A percentile compares a stretch with the other conserved stretches of the same genome.
Conservation (phyloP, 2,888 invertebrate genomes). For the Acrocera orbiculus region DNA sequence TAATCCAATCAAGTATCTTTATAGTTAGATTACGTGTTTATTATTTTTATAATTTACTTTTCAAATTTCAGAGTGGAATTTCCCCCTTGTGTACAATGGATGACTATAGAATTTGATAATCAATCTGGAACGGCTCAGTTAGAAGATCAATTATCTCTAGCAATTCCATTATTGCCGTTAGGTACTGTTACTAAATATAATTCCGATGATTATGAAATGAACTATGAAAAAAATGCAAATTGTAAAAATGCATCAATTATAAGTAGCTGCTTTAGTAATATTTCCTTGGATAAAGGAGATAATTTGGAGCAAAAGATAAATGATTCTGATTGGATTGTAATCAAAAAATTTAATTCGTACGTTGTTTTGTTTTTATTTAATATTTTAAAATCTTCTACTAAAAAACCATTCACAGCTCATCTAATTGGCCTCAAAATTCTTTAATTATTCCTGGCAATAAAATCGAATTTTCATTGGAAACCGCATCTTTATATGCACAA, state of each 20-base stretch:
- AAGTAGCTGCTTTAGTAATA: constrained; percentile 17
- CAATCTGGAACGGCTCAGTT: constrained; percentile 83
- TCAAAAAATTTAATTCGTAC: constrained; percentile 44
- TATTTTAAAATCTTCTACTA: background rate
- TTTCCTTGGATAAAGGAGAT: constrained; percentile 19
- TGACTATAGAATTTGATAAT: constrained; percentile 84
- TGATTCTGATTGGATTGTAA: constrained; percentile 39
- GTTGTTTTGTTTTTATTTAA: constrained; percentile 8
- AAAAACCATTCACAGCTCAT: constrained; percentile 19
- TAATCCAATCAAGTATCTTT: too few relatives aligned
- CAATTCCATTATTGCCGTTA: constrained; percentile 36
- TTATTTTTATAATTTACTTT: too few relatives aligned
- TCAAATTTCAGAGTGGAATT: constrained; percentile 52
- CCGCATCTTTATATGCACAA: constrained; percentile 84
- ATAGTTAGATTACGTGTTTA: too few relatives aligned
- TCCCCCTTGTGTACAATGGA: constrained; percentile 75
- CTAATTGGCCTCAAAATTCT: constrained; percentile 68
- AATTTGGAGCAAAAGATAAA: constrained; percentile 13
- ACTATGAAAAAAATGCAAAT: too few relatives aligned
- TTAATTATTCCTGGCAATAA: constrained; percentile 83
- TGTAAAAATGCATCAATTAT: constrained; percentile 19
- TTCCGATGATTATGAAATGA: too few relatives aligned
- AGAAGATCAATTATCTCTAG: constrained; percentile 71
- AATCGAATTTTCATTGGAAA: constrained; percentile 88
- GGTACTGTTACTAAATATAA: constrained; percentile 16